Base-by-base conservation (phyloP, 2,888 invertebrate species). In the Himalopsyche anomala region DNA sequence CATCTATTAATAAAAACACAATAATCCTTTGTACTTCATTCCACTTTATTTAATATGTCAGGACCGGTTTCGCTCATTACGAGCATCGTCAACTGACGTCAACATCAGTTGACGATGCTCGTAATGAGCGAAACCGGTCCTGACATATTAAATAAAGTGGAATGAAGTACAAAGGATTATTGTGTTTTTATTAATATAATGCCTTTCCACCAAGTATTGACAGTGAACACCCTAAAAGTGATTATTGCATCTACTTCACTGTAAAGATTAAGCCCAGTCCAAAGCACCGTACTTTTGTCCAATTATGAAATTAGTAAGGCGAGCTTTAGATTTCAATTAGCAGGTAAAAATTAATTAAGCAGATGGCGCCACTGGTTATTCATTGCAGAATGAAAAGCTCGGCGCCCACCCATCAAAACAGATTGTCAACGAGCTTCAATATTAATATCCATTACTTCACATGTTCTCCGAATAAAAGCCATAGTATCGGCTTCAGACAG, bases 391-490 rank as follows among this genome's bases (percentile, higher is more conserved):
- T 62, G 62, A 62, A 62, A 55, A 84, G 81, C 55, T 69, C 84
- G 28, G 69, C 12, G 45, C 56, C 45, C n/a, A 86, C 83, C 74
- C 42, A 86, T 84, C 81, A 84, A 74, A 62, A 55, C 80, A 51
- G 86, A 86, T 81, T 86, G 86, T 84, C 86, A 86, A 81, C 81
- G 42, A 45, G 84, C 42, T 84, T 82, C 84, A 42, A 84, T 86
- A 84, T 86, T 86, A 86, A 86, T 86, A 86, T 86, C 86, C 86
- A 86, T 86, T 86, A 84, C 84, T 82, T 84, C 55, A 74, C 83
- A 80, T 86, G 84, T 80, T 81, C 45, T 82, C 82, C 69, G 79
- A 82, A 85, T 85, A 85, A 28, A 82, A 28, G 80, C 19, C 69
- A 81, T 54, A 74, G 54, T 84, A 86, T 86, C 42, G 86, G 79